Evolutionary conservation across 2,113 vertebrate species (phyloP).

Genomic region (Castor canadensis): DNA sequence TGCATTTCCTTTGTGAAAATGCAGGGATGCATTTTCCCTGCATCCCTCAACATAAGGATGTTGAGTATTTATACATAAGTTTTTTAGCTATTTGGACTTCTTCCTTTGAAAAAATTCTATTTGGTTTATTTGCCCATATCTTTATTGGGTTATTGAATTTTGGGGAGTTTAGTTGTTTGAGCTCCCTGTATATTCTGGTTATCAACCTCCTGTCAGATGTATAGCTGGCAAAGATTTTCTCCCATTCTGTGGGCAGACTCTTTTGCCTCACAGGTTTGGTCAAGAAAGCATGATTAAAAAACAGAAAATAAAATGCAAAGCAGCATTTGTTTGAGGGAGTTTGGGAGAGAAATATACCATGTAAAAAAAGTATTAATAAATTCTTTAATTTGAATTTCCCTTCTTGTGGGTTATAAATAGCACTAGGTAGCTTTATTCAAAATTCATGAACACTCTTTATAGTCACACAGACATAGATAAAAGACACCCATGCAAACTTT

Average conservation of each 20-base stretch:
- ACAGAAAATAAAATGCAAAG: background rate
- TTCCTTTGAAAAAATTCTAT: too few relatives aligned
- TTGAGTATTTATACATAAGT: too few relatives aligned
- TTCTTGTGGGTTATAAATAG: slow-evolving; percentile 13
- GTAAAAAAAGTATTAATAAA: slow-evolving; percentile 20
- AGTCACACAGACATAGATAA: background rate
- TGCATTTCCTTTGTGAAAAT: too few relatives aligned
- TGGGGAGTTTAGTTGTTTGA: too few relatives aligned
- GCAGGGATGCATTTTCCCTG: too few relatives aligned
- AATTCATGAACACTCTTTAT: background rate
- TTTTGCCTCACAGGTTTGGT: background rate
- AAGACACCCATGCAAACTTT: background rate
- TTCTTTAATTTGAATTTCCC: slow-evolving; percentile 28
- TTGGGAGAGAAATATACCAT: background rate
- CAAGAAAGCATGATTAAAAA: background rate
- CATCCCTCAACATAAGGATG: too few relatives aligned
- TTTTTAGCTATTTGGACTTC: background rate
- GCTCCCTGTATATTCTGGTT: too few relatives aligned
- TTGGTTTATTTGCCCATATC: too few relatives aligned
- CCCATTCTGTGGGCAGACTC: too few relatives aligned
- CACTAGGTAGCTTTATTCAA: background rate
- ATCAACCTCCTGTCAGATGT: too few relatives aligned
- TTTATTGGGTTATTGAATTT: too few relatives aligned
- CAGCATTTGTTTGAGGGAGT: background rate
- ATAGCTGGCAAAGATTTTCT: too few relatives aligned